phyloP scores from a whole-genome alignment of 35 echinoderm and acorn worm genomes.

The Ophiothrix spiculata region DNA sequence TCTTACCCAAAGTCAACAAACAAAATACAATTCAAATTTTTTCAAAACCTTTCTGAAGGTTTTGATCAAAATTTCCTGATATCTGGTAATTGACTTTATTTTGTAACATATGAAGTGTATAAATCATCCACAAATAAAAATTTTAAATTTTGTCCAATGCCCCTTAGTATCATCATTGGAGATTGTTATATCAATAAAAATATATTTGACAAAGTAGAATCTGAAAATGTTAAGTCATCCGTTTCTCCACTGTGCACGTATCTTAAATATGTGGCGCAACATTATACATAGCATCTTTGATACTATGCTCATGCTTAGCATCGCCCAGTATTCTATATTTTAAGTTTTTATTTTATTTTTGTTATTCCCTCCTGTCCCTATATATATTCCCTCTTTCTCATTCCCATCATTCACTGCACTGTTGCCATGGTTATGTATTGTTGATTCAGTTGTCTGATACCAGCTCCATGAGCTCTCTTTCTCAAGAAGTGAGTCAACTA shows the following conservation, averaged over 20 bases:
- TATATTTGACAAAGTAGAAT: no score
- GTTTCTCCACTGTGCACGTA: not conserved
- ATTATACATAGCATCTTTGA: not conserved
- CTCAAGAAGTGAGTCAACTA: conserved; percentile 89
- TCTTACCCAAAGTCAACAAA: no score
- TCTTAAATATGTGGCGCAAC: not conserved
- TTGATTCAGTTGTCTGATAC: conserved; percentile 84
- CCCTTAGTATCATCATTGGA: not conserved
- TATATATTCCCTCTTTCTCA: not conserved
- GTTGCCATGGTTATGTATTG: conserved; percentile 24
- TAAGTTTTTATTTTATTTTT: not conserved
- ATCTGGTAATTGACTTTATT: no score
- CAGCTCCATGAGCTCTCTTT: conserved; percentile 90
- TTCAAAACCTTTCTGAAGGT: no score
- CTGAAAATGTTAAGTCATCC: not conserved
- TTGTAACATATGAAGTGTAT: no score
- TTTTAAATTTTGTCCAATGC: no score
- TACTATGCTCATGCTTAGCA: not conserved
- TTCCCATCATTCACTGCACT: not conserved
- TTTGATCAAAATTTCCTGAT: no score
- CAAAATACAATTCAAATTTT: no score
- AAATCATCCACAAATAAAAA: no score
- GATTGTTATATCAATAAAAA: no score
- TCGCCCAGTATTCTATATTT: not conserved
- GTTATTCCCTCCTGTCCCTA: not conserved